Base-by-base conservation (phyloP, 2,113 vertebrate genomes). In the Gasterosteus nipponicus region DNA sequence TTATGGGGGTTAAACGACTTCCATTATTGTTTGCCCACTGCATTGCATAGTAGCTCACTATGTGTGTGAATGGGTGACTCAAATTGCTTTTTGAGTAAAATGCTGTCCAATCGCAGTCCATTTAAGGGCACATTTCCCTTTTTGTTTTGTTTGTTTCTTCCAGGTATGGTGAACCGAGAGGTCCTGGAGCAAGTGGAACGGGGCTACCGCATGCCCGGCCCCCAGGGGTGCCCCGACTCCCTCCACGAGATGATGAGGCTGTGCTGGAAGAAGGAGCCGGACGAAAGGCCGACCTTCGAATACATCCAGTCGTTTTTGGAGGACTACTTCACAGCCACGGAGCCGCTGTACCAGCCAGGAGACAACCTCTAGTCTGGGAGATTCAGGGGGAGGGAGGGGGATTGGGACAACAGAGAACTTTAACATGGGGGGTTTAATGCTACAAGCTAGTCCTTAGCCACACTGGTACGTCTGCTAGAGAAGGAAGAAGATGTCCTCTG, bases 301-400 rank as follows among this genome's bases (percentile, higher is more conserved):
- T 99, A 99, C 92, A 96, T 97, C 91, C 97, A 99, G 92, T 97
- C 97, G 88, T 99, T 98, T 93, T 89, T 99, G 87, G 97, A 99
- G 94, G 97, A 99, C 94, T 98, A 99, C 88, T 94, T 94, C 79
- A 94, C 94, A 18, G 93, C 94, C 85, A 94, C 94, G 4, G 94
- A 94, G 87, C 94, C 94, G 31, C 93, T 91, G 62, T 94, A 94
- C 88, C 94, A 94, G 86, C 93, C 93, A 0, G 94, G 93, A 38
- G 94, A 94, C 89, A 94, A 94, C 89, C 93, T 99, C 65, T 94
- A 93, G 87, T 66, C 2, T 10, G 65, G 67, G 7, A 12, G 38
- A 47, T 38, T 16, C 41, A 5, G 31, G 26, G 49, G 29, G 1
- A 2, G 31, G 33, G 49, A 31, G 1, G 2, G 12, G 5, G 53